Evolutionary conservation across 2,113 vertebrate species (phyloP), one percentile per base, ranked within the genome.

Genomic region (Anarhynchus alexandrinus): DNA sequence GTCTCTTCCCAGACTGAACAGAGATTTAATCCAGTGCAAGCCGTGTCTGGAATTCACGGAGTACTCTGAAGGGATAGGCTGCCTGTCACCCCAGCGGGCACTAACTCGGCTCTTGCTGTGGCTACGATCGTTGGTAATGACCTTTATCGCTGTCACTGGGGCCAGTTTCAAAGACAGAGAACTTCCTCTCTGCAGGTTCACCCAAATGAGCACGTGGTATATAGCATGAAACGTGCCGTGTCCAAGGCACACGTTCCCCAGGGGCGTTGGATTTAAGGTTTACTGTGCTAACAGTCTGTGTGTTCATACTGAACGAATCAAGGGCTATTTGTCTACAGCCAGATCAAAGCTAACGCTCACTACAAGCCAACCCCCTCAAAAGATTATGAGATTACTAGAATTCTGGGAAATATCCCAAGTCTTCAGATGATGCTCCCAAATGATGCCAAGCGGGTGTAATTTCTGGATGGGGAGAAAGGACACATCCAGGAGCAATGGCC

Each of bases 191-290:
- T 83, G 59, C 30, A 70, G 32, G 9, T 36, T 19, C 6, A 2
- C 26, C 30, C 57, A 69, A 18, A 38, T 47, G 42, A 62, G 19
- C 19, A 15, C 27, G 19, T 12, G 11, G 36, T 62, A 6, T 16
- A 15, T 4, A 30, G 21, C 57, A 26, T 64, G 43, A 66, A 49
- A 57, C 19, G 15, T 4, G 15, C 17, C 1, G 1, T 30, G 32
- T 36, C 15, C 23, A 13, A 77, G 38, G 17, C 29, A 12, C 12
- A 32, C 0, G 0, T 58, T 38, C 38, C 29, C 29, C 47, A 27
- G 61, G 7, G n/a, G 8, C 20, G 40, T 5, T 32, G 27, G 38
- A 23, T 32, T 54, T 78, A 22, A 72, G n/a, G 73, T 59, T 45
- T 76, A 6, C 84, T 71, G 45, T 36, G 38, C 17, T 78, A 49